phyloP scores from a whole-genome alignment of 2,113 vertebrate species.

The Upupa epops region DNA sequence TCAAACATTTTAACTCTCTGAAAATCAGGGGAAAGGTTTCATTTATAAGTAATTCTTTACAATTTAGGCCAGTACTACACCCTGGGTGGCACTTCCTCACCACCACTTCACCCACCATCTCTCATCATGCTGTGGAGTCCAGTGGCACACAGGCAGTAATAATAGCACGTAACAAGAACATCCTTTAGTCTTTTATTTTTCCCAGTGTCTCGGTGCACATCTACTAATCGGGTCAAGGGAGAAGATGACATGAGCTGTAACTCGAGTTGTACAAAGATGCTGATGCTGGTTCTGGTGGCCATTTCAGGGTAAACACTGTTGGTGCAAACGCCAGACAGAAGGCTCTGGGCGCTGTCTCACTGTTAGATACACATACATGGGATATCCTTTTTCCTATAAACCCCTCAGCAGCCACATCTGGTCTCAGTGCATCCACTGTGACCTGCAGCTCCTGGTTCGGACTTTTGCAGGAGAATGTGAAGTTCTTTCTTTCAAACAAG shows the following conservation, averaged over 20 bases:
- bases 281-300: background rate
- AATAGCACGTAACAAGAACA: accelerated
- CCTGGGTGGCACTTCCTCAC: background rate
- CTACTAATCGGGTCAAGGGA: background rate
- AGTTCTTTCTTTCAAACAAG: background rate
- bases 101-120: background rate
- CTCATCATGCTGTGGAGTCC: background rate
- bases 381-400: accelerated
- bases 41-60: background rate
- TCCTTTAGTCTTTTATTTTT: background rate
- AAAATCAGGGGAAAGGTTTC: background rate
- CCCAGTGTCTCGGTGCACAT: background rate
- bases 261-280: background rate
- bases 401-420: accelerated
- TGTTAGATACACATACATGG: accelerated
- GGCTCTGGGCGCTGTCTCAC: accelerated
- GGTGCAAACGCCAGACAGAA: accelerated
- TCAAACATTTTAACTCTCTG: background rate
- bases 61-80: background rate
- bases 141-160: too few relatives aligned
- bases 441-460: background rate
- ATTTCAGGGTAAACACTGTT: background rate
- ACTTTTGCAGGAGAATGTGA: background rate
- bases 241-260: accelerated
- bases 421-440: background rate